These are phyloP conservation scores for Melipona beecheii DNA, from an alignment of 2,888 invertebrate species.

Conservation along the genomic window DNA sequence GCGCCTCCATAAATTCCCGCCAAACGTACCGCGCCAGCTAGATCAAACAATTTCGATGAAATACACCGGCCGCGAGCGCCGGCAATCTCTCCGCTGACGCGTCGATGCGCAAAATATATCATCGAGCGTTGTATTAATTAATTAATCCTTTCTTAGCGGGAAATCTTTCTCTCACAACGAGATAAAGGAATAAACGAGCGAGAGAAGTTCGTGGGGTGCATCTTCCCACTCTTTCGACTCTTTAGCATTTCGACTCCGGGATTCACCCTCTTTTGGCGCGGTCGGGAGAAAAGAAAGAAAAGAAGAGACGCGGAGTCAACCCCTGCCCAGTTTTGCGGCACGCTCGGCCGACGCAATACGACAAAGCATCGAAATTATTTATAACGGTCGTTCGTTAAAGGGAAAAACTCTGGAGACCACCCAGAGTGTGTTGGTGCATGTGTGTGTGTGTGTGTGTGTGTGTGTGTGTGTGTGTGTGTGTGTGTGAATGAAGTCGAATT, in stretches of 20 bases:
- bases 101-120: constrained; percentile 53
- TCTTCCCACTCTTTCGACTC: neutral
- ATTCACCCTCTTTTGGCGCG: constrained; percentile 63
- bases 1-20: constrained; percentile 42
- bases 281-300: constrained; percentile 34
- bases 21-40: constrained; percentile 1
- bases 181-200: constrained; percentile 67
- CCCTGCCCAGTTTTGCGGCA: constrained; percentile 57
- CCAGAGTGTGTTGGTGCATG: neutral
- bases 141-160: constrained; percentile 56
- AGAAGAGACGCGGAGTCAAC: constrained; percentile 35
- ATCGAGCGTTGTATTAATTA: constrained; percentile 51
- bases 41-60: constrained; percentile 50
- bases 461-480: constrained; percentile 42
- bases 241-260: constrained; percentile 8
- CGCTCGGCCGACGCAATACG: constrained; percentile 70
- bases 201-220: constrained; percentile 34
- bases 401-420: constrained; percentile 70
- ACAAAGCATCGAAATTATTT: constrained; percentile 77
- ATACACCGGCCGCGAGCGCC: neutral
- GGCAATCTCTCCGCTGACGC: neutral
- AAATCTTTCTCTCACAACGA: constrained; percentile 62
- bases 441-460: constrained; percentile 44
- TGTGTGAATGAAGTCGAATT: constrained; percentile 49
- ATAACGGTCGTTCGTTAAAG: constrained; percentile 79